Evolutionary conservation across 2,113 vertebrate genomes (phyloP), one percentile per base, ranked within the genome.

Genomic region (Tauraco erythrolophus): DNA sequence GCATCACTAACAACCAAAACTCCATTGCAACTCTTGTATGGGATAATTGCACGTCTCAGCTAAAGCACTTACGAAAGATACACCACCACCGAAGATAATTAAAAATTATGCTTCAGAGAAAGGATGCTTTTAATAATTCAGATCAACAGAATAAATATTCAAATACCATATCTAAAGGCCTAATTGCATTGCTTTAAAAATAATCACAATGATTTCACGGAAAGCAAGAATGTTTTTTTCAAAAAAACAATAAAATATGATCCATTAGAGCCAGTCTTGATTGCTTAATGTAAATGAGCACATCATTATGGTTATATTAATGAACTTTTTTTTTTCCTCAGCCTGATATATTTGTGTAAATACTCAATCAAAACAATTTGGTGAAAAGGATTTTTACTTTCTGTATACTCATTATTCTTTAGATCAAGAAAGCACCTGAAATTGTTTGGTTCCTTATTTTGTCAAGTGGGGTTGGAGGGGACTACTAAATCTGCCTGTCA

Each of bases 151-250:
- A 80, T 50, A 88, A 93, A 83, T 91, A 89, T 87, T 87, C 81
- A 89, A 81, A 76, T 69, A 51, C 19, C 23, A 15, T 57, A 35
- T 76, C 51, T 58, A 88, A 86, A 85, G 68, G 28, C 45, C 54
- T 96, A 89, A 77, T 35, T 50, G 50, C 62, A 69, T 84, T 84
- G 72, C 31, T 93, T 94, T 64, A 74, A 89, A 88, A 94, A 86
- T 71, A 94, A 88, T 66, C 25, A 46, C 33, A 68, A 54, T 35
- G 30, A 65, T 80, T 93, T 84, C 15, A 71, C 31, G 58, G 71
- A 92, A 89, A 93, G 33, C 27, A 74, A 69, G 7, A 84, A 19
- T 6, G 4, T 30, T 77, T 92, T 18, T 51, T 25, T 13, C 14
- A 24, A 21, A 7, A 41, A 39, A 43, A n/a, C 30, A 66, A 14